Conservation (phyloP, 2,888 invertebrate genomes). For the Scaptomyza reducta region DNA sequence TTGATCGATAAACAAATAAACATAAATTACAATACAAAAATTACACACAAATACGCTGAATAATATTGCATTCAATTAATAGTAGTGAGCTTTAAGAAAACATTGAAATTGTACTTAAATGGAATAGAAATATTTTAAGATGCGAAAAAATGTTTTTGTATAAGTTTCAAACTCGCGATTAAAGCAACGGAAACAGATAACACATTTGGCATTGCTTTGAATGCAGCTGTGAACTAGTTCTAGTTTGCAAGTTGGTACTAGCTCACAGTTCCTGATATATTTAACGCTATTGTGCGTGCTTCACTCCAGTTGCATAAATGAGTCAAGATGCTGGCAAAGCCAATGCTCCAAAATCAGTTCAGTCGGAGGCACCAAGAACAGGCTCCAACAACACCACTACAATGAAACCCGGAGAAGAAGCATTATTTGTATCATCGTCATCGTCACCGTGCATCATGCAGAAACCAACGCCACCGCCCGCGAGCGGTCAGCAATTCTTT, state of each 20-base stretch:
- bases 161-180: not conserved
- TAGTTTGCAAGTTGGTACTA: not conserved
- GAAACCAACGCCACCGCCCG: slow-evolving; percentile 60
- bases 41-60: slow-evolving; percentile 11
- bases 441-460: slow-evolving; percentile 49
- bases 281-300: slow-evolving; percentile 36
- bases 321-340: slow-evolving; percentile 81
- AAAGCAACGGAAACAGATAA: not conserved
- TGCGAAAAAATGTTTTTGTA: no score
- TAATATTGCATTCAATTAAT: not conserved
- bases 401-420: slow-evolving; percentile 51
- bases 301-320: slow-evolving; percentile 66
- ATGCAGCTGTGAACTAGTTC: slow-evolving; percentile 11
- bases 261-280: slow-evolving; percentile 6
- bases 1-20: slow-evolving; percentile 10
- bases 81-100: slow-evolving; percentile 5
- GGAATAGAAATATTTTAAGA: no score
- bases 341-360: slow-evolving; percentile 22
- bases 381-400: slow-evolving; percentile 16
- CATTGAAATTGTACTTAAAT: not conserved
- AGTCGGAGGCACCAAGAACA: slow-evolving; percentile 34
- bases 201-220: not conserved
- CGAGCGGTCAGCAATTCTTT: slow-evolving; percentile 70
- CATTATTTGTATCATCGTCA: slow-evolving; percentile 18
- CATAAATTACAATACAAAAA: slow-evolving; percentile 5